phyloP scores from a whole-genome alignment of 2,888 invertebrate species.

The Protodeltote pygarga region DNA sequence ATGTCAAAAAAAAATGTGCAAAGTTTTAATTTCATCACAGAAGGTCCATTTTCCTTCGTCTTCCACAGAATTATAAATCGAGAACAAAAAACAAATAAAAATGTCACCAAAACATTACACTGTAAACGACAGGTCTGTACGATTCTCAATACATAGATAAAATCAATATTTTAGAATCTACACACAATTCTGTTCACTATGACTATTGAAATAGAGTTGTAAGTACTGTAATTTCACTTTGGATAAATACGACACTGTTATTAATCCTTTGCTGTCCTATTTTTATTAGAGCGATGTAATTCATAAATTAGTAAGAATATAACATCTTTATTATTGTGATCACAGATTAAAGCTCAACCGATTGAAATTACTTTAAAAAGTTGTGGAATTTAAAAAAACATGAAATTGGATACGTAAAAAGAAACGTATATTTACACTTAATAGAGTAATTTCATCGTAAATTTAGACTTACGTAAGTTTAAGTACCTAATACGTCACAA shows the following conservation, averaged over 20 bases:
- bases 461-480: slow-evolving; percentile 18
- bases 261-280: slow-evolving; percentile 35
- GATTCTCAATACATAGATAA: slow-evolving; percentile 14
- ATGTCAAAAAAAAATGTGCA: no score
- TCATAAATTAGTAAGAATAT: slow-evolving; percentile 1
- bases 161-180: slow-evolving; percentile 18
- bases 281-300: slow-evolving; percentile 28
- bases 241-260: slow-evolving; percentile 10
- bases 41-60: slow-evolving; percentile 35
- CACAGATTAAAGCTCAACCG: slow-evolving; percentile 6
- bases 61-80: slow-evolving; percentile 12
- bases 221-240: slow-evolving; percentile 17
- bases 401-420: no score
- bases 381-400: neutral
- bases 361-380: slow-evolving; percentile 14
- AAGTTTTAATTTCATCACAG: no score
- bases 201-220: slow-evolving; percentile 4
- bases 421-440: neutral
- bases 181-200: slow-evolving; percentile 20
- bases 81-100: slow-evolving; percentile 45
- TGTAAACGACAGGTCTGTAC: slow-evolving; percentile 21
- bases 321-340: slow-evolving; percentile 2
- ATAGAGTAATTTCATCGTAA: slow-evolving; percentile 16
- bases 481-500: slow-evolving; percentile 28
- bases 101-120: slow-evolving; percentile 40